phyloP scores from a whole-genome alignment of 2,113 vertebrate species.

The Raja brachyura region DNA sequence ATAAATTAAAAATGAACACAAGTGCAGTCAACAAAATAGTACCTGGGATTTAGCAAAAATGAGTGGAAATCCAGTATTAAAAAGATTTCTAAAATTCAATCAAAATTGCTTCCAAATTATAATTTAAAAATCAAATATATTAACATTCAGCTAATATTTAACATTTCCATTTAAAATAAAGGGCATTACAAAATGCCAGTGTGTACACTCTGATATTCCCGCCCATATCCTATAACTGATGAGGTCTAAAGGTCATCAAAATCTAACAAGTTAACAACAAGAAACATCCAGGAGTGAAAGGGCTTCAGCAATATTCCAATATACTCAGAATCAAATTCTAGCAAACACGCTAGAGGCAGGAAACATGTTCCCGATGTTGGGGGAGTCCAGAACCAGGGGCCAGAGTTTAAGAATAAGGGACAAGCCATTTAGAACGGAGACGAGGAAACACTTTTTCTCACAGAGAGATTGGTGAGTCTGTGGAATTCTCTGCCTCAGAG shows the following conservation, averaged over 20 bases:
- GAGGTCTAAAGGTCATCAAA: background rate
- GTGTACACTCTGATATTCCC: background rate
- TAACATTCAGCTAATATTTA: background rate
- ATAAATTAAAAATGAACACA: background rate
- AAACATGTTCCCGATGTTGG: too few relatives aligned
- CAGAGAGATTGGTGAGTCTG: too few relatives aligned
- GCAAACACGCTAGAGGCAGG: too few relatives aligned
- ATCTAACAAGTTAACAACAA: background rate
- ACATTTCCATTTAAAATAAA: background rate
- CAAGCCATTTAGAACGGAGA: too few relatives aligned
- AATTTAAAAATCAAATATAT: background rate
- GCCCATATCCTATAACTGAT: background rate
- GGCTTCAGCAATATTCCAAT: constrained; percentile 11
- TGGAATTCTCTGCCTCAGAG: too few relatives aligned
- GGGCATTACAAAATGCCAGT: background rate
- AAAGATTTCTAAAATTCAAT: background rate
- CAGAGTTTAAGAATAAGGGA: too few relatives aligned
- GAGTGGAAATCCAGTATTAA: background rate
- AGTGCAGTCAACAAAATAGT: too few relatives aligned
- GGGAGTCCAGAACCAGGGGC: too few relatives aligned
- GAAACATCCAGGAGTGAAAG: background rate
- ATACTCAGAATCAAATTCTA: background rate
- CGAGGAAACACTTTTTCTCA: too few relatives aligned
- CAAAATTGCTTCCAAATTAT: background rate
- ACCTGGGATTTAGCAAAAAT: background rate